Evolutionary conservation across 2,888 invertebrate species (phyloP).

Genomic region (Kryphioiulus occultus): DNA sequence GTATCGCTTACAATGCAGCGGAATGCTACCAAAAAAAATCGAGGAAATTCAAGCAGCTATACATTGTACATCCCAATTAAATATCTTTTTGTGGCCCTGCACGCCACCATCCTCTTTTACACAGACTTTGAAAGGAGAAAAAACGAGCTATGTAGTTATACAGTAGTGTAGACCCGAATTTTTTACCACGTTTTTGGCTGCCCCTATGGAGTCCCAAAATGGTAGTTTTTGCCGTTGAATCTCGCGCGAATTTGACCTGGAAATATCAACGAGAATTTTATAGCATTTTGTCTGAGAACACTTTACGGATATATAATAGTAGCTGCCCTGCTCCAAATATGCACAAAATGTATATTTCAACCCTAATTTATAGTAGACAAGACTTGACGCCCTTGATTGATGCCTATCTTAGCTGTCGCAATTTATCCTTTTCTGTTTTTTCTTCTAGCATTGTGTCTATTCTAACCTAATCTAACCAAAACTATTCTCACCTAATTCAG

Average conservation of each 20-base stretch:
- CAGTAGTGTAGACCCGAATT: background rate
- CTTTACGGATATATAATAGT: no score
- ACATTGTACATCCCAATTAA: background rate
- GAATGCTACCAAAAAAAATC: background rate
- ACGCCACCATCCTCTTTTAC: background rate
- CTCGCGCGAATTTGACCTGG: background rate
- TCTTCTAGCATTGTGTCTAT: no score
- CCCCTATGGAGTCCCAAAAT: background rate
- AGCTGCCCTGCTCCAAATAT: no score
- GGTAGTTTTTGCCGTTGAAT: background rate
- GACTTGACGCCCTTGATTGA: no score
- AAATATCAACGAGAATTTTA: no score
- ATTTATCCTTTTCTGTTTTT: no score
- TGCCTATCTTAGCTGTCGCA: no score
- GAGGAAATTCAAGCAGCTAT: background rate
- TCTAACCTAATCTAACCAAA: no score
- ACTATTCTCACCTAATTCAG: no score
- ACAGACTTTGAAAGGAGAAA: background rate
- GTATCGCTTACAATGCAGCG: background rate
- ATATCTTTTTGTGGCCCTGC: background rate
- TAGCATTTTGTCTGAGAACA: no score
- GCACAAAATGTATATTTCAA: no score
- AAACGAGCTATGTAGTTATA: background rate
- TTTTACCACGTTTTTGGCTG: background rate
- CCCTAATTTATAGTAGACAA: no score